Evolutionary conservation across 2,888 invertebrate genomes (phyloP).

Genomic region (Melinopterus prodromus): DNA sequence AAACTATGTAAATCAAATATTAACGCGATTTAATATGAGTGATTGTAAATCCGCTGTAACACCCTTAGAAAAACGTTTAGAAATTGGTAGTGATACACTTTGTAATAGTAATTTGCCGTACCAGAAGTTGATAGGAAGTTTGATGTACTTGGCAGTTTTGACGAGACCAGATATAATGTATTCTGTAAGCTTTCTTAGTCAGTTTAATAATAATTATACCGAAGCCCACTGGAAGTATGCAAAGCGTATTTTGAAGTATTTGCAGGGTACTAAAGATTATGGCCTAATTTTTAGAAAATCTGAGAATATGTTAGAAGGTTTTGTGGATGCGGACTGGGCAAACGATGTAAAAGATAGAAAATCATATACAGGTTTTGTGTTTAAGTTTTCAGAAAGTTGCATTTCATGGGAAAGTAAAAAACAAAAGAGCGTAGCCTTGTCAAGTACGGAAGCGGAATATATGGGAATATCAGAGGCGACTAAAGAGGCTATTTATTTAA

Average conservation of each 20-base stretch:
- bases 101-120: slow-evolving; percentile 39
- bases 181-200: slow-evolving; percentile 44
- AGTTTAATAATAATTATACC: slow-evolving; percentile 41
- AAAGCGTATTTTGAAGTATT: slow-evolving; percentile 40
- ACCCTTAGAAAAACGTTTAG: slow-evolving; percentile 40
- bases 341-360: slow-evolving; percentile 49
- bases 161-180: slow-evolving; percentile 45
- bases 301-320: slow-evolving; percentile 35
- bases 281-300: slow-evolving; percentile 33
- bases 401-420: slow-evolving; percentile 50
- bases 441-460: slow-evolving; percentile 50
- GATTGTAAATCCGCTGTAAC: slow-evolving; percentile 39
- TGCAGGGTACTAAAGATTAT: slow-evolving; percentile 38
- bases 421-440: slow-evolving; percentile 50
- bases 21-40: slow-evolving; percentile 43
- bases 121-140: slow-evolving; percentile 43
- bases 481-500: slow-evolving; percentile 43
- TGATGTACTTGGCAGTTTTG: slow-evolving; percentile 45
- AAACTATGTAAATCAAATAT: slow-evolving; percentile 38
- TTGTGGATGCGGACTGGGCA: slow-evolving; percentile 42
- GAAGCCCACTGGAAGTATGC: slow-evolving; percentile 39
- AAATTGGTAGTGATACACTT: slow-evolving; percentile 26
- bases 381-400: slow-evolving; percentile 44
- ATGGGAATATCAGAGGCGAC: slow-evolving; percentile 47
- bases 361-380: slow-evolving; percentile 52